Base-by-base conservation (phyloP, 1,140 invertebrate genomes). In the Ceratosolen solmsi region DNA sequence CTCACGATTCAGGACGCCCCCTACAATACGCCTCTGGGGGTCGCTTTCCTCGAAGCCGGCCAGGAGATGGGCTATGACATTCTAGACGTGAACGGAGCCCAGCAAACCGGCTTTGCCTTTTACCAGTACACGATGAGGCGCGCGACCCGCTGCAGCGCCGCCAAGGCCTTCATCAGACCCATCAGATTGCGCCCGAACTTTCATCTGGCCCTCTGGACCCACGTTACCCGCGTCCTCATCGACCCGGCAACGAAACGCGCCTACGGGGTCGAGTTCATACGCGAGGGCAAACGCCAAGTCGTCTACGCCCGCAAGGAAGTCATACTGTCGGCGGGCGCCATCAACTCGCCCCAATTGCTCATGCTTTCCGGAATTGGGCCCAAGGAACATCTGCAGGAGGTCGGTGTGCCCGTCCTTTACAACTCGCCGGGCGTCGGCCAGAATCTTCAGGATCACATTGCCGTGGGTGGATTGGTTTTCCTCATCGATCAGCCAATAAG, bases 61-160 rank as follows among this genome's bases (percentile, higher is more conserved):
- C 93, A 96, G 88, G 96, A 98, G 89, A 96, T 98, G 94, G 97
- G 97, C 58, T 97, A 97, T 90, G 95, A 96, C 65, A 94, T 96
- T 11, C 86, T 94, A 0, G 94, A 95, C 88, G 91, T 96, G 71
- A 96, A 97, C 89, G 94, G 97, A 11, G 93, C 94, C 0, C 93
- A 96, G 84, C 96, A 97, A 87, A 96, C 96, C 0, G 96, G 96
- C 8, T 97, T 96, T 86, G 94, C 94, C 0, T 93, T 96, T 79
- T 96, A 94, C 77, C 96, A 97, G 89, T 96, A 93, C 86, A 97
- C 96, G 5, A 97, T 97, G 94, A 90, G 96, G 71, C 91, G 95
- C 56, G 96, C 95, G 0, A 93, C 95, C 0, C 92, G 96, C 54
- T 96, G 95, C 86, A 96, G 95, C 63, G 91, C 96, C 0, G 94